These are phyloP conservation scores for Limonius californicus DNA, from an alignment of 1,140 invertebrate species.

Conservation along the genomic window DNA sequence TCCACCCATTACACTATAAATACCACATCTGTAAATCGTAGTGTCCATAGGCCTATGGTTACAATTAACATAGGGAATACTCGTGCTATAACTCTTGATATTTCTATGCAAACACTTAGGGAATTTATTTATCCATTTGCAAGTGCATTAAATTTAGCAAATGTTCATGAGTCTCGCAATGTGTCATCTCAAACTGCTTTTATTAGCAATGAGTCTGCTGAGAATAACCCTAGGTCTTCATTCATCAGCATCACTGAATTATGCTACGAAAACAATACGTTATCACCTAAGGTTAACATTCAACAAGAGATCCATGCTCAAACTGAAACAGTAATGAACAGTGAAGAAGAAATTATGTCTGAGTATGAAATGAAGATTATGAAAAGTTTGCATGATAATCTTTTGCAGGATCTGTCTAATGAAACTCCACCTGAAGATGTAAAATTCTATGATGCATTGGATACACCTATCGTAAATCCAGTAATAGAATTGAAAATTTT, in stretches of 20 bases:
- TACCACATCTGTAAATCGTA: not conserved
- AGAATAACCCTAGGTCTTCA: not conserved
- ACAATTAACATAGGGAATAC: constrained; percentile 35
- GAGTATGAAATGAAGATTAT: constrained; percentile 21
- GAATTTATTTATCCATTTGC: constrained; percentile 43
- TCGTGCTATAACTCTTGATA: constrained; percentile 33
- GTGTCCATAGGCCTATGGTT: constrained; percentile 17
- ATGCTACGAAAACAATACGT: not conserved
- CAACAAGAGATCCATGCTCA: not conserved
- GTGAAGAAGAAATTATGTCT: constrained; percentile 4
- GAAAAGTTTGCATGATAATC: constrained; percentile 6
- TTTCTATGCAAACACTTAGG: constrained; percentile 34
- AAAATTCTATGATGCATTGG: too few species aligned
- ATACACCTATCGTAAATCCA: not conserved
- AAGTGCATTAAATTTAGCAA: constrained; percentile 34
- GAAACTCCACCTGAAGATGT: not conserved
- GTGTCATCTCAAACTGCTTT: constrained; percentile 34
- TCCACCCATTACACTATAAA: constrained; percentile 24
- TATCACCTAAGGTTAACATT: not conserved
- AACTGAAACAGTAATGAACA: too few species aligned
- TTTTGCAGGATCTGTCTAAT: not conserved
- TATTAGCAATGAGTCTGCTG: not conserved
- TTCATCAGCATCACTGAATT: not conserved
- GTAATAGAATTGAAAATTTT: not conserved
- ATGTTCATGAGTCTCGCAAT: constrained; percentile 23